Percentiles rank a stretch among this genome's conserved stretches.
Conservation (phyloP, 30 jellyfish, hydroid and myxozoan species). For the Hydractinia symbiolongicarpus region DNA sequence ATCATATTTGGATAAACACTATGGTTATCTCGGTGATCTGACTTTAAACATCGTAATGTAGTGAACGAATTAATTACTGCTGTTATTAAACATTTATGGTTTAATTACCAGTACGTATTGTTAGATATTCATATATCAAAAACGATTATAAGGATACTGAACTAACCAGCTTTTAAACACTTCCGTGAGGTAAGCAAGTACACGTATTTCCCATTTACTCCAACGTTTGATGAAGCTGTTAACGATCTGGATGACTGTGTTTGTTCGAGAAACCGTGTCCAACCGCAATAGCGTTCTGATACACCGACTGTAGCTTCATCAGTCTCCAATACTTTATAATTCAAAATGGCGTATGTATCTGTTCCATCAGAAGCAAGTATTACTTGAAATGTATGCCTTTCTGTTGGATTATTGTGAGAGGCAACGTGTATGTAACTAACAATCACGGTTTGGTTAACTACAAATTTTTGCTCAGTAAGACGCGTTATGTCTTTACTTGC, state of each 20-base stretch:
- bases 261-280: not conserved
- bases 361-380: slow-evolving; percentile 12
- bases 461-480: not conserved
- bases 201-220: slow-evolving; percentile 9
- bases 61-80: too few relatives aligned
- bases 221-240: slow-evolving; percentile 5
- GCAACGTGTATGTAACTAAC: not conserved
- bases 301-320: not conserved
- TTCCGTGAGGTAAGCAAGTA: not conserved
- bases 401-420: not conserved
- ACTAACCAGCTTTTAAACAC: not conserved
- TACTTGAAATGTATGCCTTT: slow-evolving; percentile 17
- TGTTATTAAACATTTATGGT: too few relatives aligned
- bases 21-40: too few relatives aligned
- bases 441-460: not conserved
- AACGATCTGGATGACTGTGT: not conserved
- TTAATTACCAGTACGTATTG: too few relatives aligned
- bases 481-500: not conserved
- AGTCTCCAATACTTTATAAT: slow-evolving; percentile 10
- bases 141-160: too few relatives aligned
- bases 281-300: not conserved
- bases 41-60: too few relatives aligned
- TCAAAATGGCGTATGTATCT: slow-evolving; percentile 17
- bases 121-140: too few relatives aligned
- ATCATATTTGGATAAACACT: too few relatives aligned